A percentile compares a stretch with the other conserved stretches of the same genome.
Evolutionary conservation across 2,797 vertebrate genomes (phyloP).

Genomic region (Muscicapa striata): DNA sequence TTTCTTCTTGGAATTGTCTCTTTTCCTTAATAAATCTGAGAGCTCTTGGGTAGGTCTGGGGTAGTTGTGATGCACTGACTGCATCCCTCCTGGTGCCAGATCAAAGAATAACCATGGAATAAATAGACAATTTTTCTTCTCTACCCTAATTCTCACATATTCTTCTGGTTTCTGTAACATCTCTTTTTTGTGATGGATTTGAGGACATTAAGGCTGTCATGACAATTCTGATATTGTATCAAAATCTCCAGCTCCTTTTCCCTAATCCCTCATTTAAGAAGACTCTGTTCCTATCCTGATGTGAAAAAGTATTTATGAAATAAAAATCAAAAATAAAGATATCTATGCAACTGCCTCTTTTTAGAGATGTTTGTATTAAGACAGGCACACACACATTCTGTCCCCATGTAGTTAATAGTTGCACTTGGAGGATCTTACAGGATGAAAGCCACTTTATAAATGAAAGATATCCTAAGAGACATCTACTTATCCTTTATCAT

Average conservation of each 20-base stretch:
- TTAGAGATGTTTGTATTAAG: not conserved
- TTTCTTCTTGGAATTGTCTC: not conserved
- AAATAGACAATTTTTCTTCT: not conserved
- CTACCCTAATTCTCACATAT: not conserved
- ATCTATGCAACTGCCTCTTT: not conserved
- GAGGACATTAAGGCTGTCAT: not conserved
- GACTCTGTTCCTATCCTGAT: not conserved
- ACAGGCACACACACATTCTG: not conserved
- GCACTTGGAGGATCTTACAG: not conserved
- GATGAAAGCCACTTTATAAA: slow-evolving; percentile 39
- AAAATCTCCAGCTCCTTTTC: not conserved
- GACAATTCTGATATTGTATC: not conserved
- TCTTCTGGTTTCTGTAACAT: not conserved
- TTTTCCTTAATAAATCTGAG: not conserved
- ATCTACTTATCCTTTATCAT: slow-evolving; percentile 58
- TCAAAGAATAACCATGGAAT: not conserved
- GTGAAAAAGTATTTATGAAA: not conserved
- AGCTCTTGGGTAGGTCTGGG: not conserved
- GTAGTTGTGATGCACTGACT: rapidly evolving
- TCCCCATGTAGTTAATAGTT: not conserved
- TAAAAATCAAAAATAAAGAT: not conserved
- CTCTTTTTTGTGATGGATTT: not conserved
- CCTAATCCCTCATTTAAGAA: not conserved
- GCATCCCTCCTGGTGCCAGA: not conserved
- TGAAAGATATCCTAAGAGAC: slow-evolving; percentile 39